These are phyloP conservation scores for Sebastes paucispinis DNA, from an alignment of 2,797 vertebrate species.

Conservation along the genomic window DNA sequence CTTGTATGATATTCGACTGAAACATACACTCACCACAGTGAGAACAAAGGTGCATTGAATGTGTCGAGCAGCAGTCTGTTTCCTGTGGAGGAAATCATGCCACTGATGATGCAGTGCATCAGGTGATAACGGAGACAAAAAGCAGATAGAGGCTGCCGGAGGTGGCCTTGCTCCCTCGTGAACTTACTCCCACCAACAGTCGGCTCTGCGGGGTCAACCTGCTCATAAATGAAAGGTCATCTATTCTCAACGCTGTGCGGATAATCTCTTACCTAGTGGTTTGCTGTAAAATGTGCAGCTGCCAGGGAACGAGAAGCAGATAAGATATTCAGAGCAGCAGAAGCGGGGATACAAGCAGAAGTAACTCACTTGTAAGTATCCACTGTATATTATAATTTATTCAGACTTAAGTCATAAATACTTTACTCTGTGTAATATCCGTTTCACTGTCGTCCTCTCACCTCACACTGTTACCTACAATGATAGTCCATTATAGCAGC, in stretches of 20 bases:
- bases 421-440: constrained; percentile 41
- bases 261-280: constrained; percentile 27
- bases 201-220: constrained; percentile 60
- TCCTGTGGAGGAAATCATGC: constrained; percentile 31
- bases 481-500: constrained; percentile 7
- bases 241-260: constrained; percentile 17
- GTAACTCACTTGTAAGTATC: constrained; percentile 42
- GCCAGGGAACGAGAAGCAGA: constrained; percentile 10
- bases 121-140: constrained; percentile 63
- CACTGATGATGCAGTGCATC: constrained; percentile 48
- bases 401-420: constrained; percentile 52
- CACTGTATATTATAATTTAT: constrained; percentile 48
- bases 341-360: constrained; percentile 17
- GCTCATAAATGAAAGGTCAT: constrained; percentile 61
- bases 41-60: constrained; percentile 39
- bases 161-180: constrained; percentile 61
- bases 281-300: constrained; percentile 19
- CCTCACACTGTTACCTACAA: background rate
- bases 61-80: constrained; percentile 27
- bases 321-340: constrained; percentile 39
- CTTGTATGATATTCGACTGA: constrained; percentile 6
- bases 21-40: constrained; percentile 7
- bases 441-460: constrained; percentile 17
- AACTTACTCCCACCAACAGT: constrained; percentile 69
- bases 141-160: constrained; percentile 51